A percentile compares a stretch with the other conserved stretches of the same genome.
Evolutionary conservation across 2,888 invertebrate species (phyloP).

Genomic region (Danaus chrysippus): DNA sequence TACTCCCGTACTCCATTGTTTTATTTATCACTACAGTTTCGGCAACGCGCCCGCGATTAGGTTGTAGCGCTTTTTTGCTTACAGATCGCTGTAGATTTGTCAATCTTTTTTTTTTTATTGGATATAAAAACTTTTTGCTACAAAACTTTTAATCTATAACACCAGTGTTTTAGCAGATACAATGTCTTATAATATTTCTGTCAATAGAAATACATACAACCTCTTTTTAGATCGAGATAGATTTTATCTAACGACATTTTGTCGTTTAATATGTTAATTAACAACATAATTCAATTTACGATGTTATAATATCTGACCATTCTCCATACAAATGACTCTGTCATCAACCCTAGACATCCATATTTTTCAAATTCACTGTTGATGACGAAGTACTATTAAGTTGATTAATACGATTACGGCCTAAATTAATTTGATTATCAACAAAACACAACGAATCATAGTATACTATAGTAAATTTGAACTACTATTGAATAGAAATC

Average conservation of each 20-base stretch:
- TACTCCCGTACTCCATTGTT: constrained; percentile 77
- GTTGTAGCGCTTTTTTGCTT: constrained; percentile 73
- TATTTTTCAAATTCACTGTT: constrained; percentile 56
- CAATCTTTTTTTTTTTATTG: constrained; percentile 50
- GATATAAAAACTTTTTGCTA: constrained; percentile 6
- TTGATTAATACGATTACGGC: constrained; percentile 41
- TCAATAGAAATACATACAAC: too few relatives aligned
- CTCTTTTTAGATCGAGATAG: too few relatives aligned
- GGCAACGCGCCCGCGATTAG: constrained; percentile 73
- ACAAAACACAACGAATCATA: too few relatives aligned
- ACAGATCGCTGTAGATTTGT: constrained; percentile 68
- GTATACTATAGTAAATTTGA: too few relatives aligned
- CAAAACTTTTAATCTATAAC: background rate
- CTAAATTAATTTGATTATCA: background rate
- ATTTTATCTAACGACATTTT: too few relatives aligned
- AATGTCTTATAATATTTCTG: too few relatives aligned
- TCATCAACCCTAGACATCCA: constrained; percentile 58
- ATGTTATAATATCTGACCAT: constrained; percentile 52
- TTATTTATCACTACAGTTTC: constrained; percentile 77
- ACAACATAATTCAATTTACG: background rate
- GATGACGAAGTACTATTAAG: constrained; percentile 51
- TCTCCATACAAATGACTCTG: constrained; percentile 63
- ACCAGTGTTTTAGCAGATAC: background rate
- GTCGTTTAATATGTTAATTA: too few relatives aligned
- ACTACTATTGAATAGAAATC: too few relatives aligned